Conservation (phyloP, 2,888 invertebrate genomes). For the Stegophylla sp. region DNA sequence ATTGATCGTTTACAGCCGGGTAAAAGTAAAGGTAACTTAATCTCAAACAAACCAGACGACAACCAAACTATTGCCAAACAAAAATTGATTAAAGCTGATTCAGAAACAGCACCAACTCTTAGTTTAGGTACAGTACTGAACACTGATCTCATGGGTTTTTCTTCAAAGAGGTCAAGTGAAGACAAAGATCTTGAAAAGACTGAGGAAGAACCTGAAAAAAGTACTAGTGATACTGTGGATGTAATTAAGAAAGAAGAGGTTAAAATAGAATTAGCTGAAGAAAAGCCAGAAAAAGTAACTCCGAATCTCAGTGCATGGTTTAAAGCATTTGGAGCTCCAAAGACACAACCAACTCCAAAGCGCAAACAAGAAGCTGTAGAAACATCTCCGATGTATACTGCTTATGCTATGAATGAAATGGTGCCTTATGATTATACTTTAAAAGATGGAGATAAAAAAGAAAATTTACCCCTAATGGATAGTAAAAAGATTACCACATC, state of each 20-base stretch:
- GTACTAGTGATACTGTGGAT: slow-evolving; percentile 1
- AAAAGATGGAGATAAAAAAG: slow-evolving; percentile 38
- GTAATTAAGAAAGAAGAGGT: slow-evolving; percentile 57
- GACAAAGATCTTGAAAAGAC: slow-evolving; percentile 62
- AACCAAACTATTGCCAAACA: slow-evolving; percentile 57
- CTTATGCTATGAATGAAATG: slow-evolving; percentile 55
- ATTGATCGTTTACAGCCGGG: slow-evolving; percentile 85
- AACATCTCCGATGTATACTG: slow-evolving; percentile 39
- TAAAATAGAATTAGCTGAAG: slow-evolving; percentile 56
- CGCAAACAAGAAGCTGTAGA: slow-evolving; percentile 64
- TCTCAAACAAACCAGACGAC: slow-evolving; percentile 69
- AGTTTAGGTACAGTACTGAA: slow-evolving; percentile 84
- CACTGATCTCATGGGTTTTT: slow-evolving; percentile 73
- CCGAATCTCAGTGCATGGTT: slow-evolving; percentile 92
- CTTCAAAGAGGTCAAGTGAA: slow-evolving; percentile 64
- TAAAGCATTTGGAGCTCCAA: slow-evolving; percentile 88
- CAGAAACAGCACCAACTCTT: slow-evolving; percentile 77
- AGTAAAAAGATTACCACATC: slow-evolving; percentile 47
- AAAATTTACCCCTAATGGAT: not conserved
- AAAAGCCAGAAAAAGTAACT: slow-evolving; percentile 70
- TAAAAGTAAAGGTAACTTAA: slow-evolving; percentile 84
- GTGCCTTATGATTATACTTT: slow-evolving; percentile 54
- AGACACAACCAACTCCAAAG: slow-evolving; percentile 71
- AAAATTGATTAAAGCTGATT: slow-evolving; percentile 56
- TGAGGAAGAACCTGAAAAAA: slow-evolving; percentile 63